Base-by-base conservation (phyloP, 1,140 invertebrate genomes). In the Eumeta japonica region DNA sequence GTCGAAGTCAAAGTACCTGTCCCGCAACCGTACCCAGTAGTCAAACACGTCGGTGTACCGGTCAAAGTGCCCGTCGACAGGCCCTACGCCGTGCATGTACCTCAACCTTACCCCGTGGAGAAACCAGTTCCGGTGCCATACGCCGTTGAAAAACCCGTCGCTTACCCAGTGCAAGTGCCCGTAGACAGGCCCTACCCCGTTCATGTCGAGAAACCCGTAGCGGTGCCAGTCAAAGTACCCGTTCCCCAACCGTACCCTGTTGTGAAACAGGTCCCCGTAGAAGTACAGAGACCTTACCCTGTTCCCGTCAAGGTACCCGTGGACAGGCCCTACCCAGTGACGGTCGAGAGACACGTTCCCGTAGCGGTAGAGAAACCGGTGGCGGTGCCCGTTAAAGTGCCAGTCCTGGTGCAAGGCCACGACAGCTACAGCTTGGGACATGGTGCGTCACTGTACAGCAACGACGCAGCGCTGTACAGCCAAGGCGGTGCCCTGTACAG, bases 281-380 rank as follows among this genome's bases (percentile, higher is more conserved):
- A 81, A 33, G 83, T 86, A 19, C 81, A 85, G 52, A 83, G 79
- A 45, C 82, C 76, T 16, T 80, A 84, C 24, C 79, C 84, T 10
- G 80, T 81, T 46, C 78, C 82, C 37, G 82, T 86, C 20, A 78
- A 78, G 49, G 75, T 78, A 9, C 78, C 79, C 42, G 76, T 81
- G 29, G 79, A 82, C 55, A 78, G 80, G 77, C 56, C 75, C 56
- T 79, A 79, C 58, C 79, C 80, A 32, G 79, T 82, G 2, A 67
- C 73, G 32, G 68, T 82, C 12, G 76, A 79, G 19, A 73, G 58
- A 41, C 70, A 50, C 28, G 48, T 52, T 35, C 70, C 62, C 28
- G 61, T 80, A 7, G 62, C 72, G 0, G 77, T 82, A 0, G 76
- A 81, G 40, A 81, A 68, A 43, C 78, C 76, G n/a, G 71, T 78